These are phyloP conservation scores for Neodiprion lecontei DNA, from an alignment of 1,140 invertebrate species.

Conservation along the genomic window DNA sequence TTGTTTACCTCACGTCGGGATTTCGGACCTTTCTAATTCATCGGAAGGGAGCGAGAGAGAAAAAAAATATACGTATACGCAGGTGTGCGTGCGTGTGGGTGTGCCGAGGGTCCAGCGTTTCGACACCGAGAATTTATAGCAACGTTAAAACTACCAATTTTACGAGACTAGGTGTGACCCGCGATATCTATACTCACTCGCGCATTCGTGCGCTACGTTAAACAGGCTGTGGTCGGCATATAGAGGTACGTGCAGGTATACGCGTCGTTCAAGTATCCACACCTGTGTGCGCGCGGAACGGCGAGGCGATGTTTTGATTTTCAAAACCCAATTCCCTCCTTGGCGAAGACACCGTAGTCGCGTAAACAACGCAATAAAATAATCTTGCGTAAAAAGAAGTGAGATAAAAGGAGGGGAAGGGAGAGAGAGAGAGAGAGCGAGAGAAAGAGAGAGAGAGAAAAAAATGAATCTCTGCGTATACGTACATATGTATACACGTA, in stretches of 20 bases:
- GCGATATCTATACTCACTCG: not conserved
- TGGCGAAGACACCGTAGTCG: not conserved
- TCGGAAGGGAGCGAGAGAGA: not conserved
- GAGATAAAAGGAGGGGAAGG: not conserved
- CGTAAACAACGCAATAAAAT: slow-evolving; percentile 3
- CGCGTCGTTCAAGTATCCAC: not conserved
- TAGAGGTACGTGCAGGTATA: too few species aligned
- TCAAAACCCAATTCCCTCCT: not conserved
- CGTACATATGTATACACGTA: too few species aligned
- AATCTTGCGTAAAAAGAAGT: not conserved
- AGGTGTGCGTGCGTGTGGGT: not conserved
- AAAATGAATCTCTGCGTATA: too few species aligned
- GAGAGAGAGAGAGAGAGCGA: not conserved
- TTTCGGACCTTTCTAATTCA: not conserved
- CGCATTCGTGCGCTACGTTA: too few species aligned
- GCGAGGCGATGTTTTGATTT: not conserved
- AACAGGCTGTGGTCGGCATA: too few species aligned
- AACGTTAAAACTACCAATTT: not conserved
- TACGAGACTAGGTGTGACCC: not conserved
- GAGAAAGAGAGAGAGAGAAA: not conserved
- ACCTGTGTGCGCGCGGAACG: not conserved
- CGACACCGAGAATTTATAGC: slow-evolving; percentile 1
- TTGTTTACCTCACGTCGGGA: not conserved
- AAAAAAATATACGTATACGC: not conserved
- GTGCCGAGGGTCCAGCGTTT: not conserved